Base-by-base conservation (phyloP, 1,140 invertebrate genomes). In the Penaeus vannamei region DNA sequence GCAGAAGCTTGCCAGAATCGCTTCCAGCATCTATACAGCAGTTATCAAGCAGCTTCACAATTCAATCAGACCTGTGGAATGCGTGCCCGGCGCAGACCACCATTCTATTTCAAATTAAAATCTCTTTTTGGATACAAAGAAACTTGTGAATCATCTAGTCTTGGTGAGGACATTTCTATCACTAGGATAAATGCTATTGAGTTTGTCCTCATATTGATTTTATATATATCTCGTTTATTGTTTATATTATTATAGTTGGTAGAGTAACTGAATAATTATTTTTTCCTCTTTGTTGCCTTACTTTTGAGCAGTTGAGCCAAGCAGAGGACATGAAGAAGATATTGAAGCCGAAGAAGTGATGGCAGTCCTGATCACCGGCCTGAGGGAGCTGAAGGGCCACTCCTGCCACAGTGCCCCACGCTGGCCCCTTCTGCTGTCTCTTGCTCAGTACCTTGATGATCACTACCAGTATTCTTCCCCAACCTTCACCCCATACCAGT, bases 91-190 rank as follows among this genome's bases (percentile, higher is more conserved):
- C 46, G 76, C 61, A 81, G 87, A 19, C 83, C 87, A 12, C 87
- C 87, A 53, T 89, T 84, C 36, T 89, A 89, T 26, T 89, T 84
- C 82, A 89, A 89, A 69, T 5, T 89, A n/a, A 80, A 59, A 10
- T 62, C 82, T 22, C 87, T 89, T 17, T 89, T 89, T 62, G 66
- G 42, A n/a, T 36, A 26, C 26, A 29, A n/a, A 32, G 60, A 85
- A 36, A 26, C 46, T 20, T 66, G 59, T 79, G 10, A 42, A 62
- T 5, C 32, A n/a, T 5, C 79, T 29, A 29, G 20, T 64, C 23
- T 29, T 79, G 72, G 83, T 66, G 53, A 84, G 87, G 61, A 83
- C 22, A 60, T 42, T 60, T 83, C 7, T 60, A 61, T 22, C 29
- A 60, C 22, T 8, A 26, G 3, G n/a, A 59, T 60, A 60, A 3